phyloP scores from a whole-genome alignment of 1,140 invertebrate species.

The Neodiprion lecontei region DNA sequence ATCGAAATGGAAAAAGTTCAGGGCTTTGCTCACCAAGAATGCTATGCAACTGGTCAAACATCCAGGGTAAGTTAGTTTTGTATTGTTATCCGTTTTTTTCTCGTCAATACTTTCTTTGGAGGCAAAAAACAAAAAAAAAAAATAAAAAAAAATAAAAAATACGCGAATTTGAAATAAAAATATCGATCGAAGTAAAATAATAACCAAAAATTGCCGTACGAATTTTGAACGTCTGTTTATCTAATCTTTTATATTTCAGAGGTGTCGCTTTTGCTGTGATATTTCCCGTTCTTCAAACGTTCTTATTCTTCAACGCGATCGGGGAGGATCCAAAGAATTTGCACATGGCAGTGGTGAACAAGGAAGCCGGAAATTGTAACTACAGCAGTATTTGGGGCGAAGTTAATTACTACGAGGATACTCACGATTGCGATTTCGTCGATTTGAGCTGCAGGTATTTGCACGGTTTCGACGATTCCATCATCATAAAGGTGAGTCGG shows the following conservation, averaged over 20 bases:
- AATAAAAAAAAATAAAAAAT: not conserved
- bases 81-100: not conserved
- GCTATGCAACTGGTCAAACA: constrained; percentile 70
- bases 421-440: constrained; percentile 58
- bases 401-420: constrained; percentile 38
- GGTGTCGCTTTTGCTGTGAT: constrained; percentile 80
- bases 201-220: not conserved
- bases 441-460: constrained; percentile 68
- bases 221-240: constrained; percentile 6
- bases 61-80: constrained; percentile 65
- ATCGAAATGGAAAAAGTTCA: constrained; percentile 40
- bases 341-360: constrained; percentile 77
- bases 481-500: constrained; percentile 54
- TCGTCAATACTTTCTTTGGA: not conserved
- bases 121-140: not conserved
- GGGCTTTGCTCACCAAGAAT: constrained; percentile 70
- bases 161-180: not conserved
- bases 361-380: constrained; percentile 65
- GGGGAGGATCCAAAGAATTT: constrained; percentile 79
- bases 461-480: constrained; percentile 56
- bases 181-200: too few relatives aligned
- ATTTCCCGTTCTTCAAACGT: constrained; percentile 82
- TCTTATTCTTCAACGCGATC: constrained; percentile 81
- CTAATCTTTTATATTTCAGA: constrained; percentile 59
- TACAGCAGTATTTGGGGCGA: constrained; percentile 48